Evolutionary conservation across 2,113 vertebrate species (phyloP), one percentile per base, ranked within the genome.

Genomic region (Epinephelus lanceolatus): DNA sequence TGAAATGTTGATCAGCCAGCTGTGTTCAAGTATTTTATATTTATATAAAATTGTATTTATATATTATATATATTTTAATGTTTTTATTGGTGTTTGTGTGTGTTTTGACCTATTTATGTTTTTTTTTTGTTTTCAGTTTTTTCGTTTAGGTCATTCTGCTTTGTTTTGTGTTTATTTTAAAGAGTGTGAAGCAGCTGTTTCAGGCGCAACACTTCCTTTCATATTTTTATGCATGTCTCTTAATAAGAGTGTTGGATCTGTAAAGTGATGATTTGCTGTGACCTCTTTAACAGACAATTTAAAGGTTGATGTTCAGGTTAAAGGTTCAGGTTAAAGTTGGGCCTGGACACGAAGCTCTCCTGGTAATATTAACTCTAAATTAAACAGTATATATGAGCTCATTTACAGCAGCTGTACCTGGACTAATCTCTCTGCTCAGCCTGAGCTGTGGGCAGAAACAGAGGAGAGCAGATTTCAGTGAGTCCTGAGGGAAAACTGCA

Each of bases 401-500:
- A 62, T 37, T 27, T 18, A 61, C 53, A 70, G 56, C n/a, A 25
- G 30, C 0, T 51, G 15, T 40, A 33, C 62, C 21, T 18, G 61
- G 61, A 42, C 56, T 53, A 23, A 52, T 42, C 11, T 71, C 21
- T 67, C 65, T 33, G 53, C 76, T 82, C 3, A 15, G 8, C 13
- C 47, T 49, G 53, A 21, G 17, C 49, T 9, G 42, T 49, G 59
- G 60, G 60, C 40, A 71, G 33, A 49, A 55, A 70, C 45, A 53
- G 30, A 18, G 37, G 1, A 15, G 51, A 23, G 6, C 81, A 81
- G 18, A 78, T 69, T 84, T 70, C 56, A 65, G 25, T 0, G 30
- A 60, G 47, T 69, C 80, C 79, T 23, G 40, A 15, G 66, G 83
- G 85, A 49, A 60, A 85, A 65, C 53, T 17, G 18, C 23, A 1